phyloP scores from a whole-genome alignment of 2,797 vertebrate species.

The Nyctibius grandis region DNA sequence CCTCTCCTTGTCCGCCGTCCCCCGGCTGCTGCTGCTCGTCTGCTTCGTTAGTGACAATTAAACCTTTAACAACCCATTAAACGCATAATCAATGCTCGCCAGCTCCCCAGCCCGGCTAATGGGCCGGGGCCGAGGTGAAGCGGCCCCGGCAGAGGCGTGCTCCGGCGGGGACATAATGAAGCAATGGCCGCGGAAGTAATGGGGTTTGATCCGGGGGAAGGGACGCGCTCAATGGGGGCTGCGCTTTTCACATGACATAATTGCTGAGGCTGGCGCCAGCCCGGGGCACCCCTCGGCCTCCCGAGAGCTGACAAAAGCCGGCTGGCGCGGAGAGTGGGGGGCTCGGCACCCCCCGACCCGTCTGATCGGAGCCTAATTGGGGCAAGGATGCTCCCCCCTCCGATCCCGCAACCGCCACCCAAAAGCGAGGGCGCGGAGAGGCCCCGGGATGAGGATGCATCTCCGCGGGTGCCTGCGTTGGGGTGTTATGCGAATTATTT shows the following conservation, averaged over 20 bases:
- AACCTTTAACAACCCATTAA: slow-evolving; percentile 81
- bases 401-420: not conserved
- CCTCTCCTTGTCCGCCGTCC: slow-evolving; percentile 59
- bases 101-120: slow-evolving; percentile 69
- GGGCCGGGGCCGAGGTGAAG: slow-evolving; percentile 75
- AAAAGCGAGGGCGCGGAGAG: not conserved
- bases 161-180: slow-evolving; percentile 78
- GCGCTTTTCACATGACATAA: slow-evolving; percentile 79
- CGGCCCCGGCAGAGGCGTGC: slow-evolving; percentile 76
- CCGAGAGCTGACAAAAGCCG: slow-evolving; percentile 30
- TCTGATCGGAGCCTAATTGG: not conserved
- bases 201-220: slow-evolving; percentile 75
- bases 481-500: not conserved
- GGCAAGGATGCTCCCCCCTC: not conserved
- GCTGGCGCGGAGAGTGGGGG: not conserved
- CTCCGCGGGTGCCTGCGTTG: not conserved
- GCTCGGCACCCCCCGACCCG: not conserved
- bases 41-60: slow-evolving; percentile 77
- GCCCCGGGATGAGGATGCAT: not conserved
- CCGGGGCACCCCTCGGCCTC: slow-evolving; percentile 39
- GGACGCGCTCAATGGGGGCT: slow-evolving; percentile 78
- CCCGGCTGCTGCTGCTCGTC: slow-evolving; percentile 44
- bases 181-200: slow-evolving; percentile 88
- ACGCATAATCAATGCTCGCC: slow-evolving; percentile 78
- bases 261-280: slow-evolving; percentile 81